Conservation (phyloP, 2,888 invertebrate species). For the Diarsia mendica region DNA sequence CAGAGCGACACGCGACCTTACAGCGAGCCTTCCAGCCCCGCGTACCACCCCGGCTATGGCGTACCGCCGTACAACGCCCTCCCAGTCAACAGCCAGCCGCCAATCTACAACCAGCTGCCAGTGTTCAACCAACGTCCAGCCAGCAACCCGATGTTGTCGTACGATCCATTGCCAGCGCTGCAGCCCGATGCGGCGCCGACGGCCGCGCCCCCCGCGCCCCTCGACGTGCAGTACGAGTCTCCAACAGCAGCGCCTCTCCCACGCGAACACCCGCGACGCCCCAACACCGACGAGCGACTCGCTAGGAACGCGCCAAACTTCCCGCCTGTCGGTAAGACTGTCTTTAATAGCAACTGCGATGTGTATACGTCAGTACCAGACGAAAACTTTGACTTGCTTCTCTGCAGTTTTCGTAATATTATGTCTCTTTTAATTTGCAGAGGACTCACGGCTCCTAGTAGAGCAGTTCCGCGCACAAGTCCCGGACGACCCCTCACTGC, state of each 20-base stretch:
- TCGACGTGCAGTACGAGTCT: background rate
- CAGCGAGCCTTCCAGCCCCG: background rate
- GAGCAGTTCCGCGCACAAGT: slow-evolving; percentile 75
- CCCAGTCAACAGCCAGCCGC: slow-evolving; percentile 12
- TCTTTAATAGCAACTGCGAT: background rate
- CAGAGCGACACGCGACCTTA: background rate
- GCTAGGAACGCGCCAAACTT: slow-evolving; percentile 40
- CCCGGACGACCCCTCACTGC: slow-evolving; percentile 73
- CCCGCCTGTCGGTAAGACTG: slow-evolving; percentile 55
- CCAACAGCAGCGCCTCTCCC: slow-evolving; percentile 8
- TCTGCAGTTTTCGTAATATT: background rate
- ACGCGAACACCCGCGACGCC: background rate
- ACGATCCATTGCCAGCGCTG: slow-evolving; percentile 1
- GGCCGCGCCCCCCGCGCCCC: slow-evolving; percentile 49
- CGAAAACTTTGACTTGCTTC: slow-evolving; percentile 1
- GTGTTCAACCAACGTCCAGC: slow-evolving; percentile 4
- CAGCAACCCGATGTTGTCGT: background rate
- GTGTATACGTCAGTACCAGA: background rate
- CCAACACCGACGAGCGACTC: slow-evolving; percentile 13
- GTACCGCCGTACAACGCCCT: background rate
- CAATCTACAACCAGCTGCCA: slow-evolving; percentile 11
- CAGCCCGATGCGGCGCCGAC: background rate
- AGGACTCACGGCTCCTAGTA: slow-evolving; percentile 73
- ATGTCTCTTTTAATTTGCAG: slow-evolving; percentile 60
- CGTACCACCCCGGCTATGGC: background rate